Evolutionary conservation across 2,797 vertebrate genomes (phyloP), one percentile per base, ranked within the genome.

Genomic region (Mico argentatus): DNA sequence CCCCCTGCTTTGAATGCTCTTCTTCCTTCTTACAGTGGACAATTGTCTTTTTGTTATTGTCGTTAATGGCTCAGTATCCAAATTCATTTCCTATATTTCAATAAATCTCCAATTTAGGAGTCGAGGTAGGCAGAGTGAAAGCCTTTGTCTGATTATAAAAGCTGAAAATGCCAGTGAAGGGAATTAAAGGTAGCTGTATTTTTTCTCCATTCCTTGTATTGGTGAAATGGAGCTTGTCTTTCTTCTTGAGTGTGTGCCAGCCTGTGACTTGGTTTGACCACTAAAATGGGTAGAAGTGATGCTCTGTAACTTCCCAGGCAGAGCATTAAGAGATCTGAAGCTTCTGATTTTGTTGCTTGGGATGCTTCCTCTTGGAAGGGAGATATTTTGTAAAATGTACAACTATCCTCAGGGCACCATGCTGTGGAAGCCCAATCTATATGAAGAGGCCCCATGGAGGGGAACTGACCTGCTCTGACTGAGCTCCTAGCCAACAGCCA

Each of bases 11-110:
- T 30, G 24, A 93, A 82, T 33, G 10, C 41, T 30, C 27, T 61
- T 96, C 77, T 93, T 94, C 48, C n/a, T 94, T 96, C 61, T 91
- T 52, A 75, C 1, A 86, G 72, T 44, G 50, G 50, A 70, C 27
- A 33, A 30, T 72, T 59, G 12, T 19, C 13, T 39, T 24, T 55
- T 26, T 55, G n/a, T 39, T 64, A 33, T 64, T 67, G 64, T 67
- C 33, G 4, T 52, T 17, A 41, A 64, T 30, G 77, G 26, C 44
- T 82, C 46, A 81, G 39, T 12, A 86, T 88, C n/a, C 41, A 72
- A 93, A 85, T 7, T 12, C 4, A 19, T 94, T 50, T 87, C 9
- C 50, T 75, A 22, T 70, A 17, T 50, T 88, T 95, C 76, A 73
- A 52, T 82, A 89, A 91, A 90, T 89, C 26, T 17, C 61, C 26